These are phyloP conservation scores for Phoxinus dragarum DNA, from an alignment of 2,797 vertebrate species.

Conservation along the genomic window DNA sequence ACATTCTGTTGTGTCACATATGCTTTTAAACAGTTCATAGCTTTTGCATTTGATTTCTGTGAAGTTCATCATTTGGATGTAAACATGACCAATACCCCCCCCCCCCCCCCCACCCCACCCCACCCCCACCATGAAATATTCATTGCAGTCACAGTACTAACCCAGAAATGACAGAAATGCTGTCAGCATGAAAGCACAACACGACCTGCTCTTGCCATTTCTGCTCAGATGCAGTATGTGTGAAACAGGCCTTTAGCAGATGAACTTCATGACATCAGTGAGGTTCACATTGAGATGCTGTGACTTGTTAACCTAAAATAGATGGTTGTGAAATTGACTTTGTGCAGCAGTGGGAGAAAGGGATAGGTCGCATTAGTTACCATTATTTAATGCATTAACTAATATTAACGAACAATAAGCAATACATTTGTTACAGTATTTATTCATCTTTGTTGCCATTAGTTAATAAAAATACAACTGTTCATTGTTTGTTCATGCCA, in stretches of 20 bases:
- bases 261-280: neutral
- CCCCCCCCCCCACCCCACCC: no score
- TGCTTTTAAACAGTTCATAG: neutral
- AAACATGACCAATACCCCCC: neutral
- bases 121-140: neutral
- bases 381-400: neutral
- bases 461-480: neutral
- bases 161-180: neutral
- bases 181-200: slow-evolving; percentile 7
- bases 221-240: neutral
- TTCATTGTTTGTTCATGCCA: no score
- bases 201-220: neutral
- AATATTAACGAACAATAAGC: neutral
- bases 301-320: slow-evolving; percentile 8
- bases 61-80: neutral
- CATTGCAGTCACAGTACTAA: neutral
- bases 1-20: no score
- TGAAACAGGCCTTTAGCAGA: slow-evolving; percentile 10
- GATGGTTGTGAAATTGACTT: neutral
- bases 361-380: neutral
- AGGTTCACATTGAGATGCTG: neutral
- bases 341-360: neutral
- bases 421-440: neutral
- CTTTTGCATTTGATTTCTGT: neutral
- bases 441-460: neutral